These are phyloP conservation scores for Arenaria interpres DNA, from an alignment of 2,113 vertebrate species.

Conservation along the genomic window DNA sequence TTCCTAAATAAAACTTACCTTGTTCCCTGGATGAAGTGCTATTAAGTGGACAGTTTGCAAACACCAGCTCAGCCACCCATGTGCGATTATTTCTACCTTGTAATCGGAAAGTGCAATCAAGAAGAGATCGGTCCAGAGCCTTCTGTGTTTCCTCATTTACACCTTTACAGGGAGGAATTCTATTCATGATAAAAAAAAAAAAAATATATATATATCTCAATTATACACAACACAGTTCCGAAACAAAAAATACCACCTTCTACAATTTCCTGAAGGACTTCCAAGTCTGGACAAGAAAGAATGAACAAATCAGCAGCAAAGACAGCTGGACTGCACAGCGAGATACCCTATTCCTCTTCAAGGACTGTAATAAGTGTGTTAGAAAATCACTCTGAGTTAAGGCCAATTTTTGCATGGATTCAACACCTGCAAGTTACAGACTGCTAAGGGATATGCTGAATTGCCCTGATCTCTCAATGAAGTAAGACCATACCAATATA, in stretches of 20 bases:
- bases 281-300: neutral
- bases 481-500: neutral
- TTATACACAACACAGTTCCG: neutral
- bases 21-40: conserved; percentile 94
- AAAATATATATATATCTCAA: neutral
- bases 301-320: neutral
- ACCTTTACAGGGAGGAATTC: conserved; percentile 93
- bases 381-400: neutral
- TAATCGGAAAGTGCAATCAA: conserved; percentile 96
- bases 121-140: conserved; percentile 89
- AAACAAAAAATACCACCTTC: neutral
- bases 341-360: neutral
- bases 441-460: neutral
- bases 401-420: neutral
- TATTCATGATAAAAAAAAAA: conserved; percentile 51
- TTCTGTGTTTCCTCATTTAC: conserved; percentile 91
- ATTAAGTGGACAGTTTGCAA: conserved; percentile 94
- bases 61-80: conserved; percentile 95
- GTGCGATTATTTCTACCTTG: conserved; percentile 99
- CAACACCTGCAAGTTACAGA: neutral
- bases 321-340: neutral
- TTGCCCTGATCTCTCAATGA: neutral
- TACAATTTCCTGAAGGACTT: neutral
- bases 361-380: neutral
- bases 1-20: conserved; percentile 74